These are phyloP conservation scores for Euschistus heros DNA, from an alignment of 1,140 invertebrate species.

Conservation along the genomic window DNA sequence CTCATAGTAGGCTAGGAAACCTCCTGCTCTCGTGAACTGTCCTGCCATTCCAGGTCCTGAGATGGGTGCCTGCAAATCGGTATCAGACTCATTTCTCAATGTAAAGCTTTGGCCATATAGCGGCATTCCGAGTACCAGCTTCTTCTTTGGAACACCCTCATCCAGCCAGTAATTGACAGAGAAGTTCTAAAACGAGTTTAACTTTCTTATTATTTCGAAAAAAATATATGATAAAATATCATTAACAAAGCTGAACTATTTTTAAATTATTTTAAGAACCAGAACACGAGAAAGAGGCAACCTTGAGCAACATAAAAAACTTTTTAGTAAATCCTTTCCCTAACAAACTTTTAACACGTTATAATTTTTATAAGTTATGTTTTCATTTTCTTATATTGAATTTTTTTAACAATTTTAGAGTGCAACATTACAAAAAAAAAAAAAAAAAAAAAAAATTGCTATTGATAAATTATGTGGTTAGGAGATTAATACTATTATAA, in stretches of 20 bases:
- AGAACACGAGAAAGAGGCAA: neutral
- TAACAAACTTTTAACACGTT: no score
- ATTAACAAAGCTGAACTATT: no score
- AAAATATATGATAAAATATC: no score
- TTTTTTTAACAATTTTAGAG: no score
- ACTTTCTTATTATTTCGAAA: no score
- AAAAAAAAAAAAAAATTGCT: no score
- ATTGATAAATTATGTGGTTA: no score
- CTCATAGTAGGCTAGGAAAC: conserved; percentile 57
- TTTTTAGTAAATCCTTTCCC: no score
- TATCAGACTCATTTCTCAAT: conserved; percentile 34
- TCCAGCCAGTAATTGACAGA: conserved; percentile 49
- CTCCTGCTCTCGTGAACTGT: conserved; percentile 47
- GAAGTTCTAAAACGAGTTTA: conserved; percentile 40
- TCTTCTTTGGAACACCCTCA: conserved; percentile 45
- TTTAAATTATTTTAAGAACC: neutral
- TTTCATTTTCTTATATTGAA: no score
- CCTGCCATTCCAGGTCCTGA: conserved; percentile 47
- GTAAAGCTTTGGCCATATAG: conserved; percentile 54
- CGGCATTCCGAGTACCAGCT: conserved; percentile 54
- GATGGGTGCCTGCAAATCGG: conserved; percentile 45
- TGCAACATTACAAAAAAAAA: no score
- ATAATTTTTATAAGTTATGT: no score
- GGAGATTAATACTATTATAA: no score
- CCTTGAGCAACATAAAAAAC: neutral